phyloP scores from a whole-genome alignment of 2,113 vertebrate genomes.

The Tauraco erythrolophus region DNA sequence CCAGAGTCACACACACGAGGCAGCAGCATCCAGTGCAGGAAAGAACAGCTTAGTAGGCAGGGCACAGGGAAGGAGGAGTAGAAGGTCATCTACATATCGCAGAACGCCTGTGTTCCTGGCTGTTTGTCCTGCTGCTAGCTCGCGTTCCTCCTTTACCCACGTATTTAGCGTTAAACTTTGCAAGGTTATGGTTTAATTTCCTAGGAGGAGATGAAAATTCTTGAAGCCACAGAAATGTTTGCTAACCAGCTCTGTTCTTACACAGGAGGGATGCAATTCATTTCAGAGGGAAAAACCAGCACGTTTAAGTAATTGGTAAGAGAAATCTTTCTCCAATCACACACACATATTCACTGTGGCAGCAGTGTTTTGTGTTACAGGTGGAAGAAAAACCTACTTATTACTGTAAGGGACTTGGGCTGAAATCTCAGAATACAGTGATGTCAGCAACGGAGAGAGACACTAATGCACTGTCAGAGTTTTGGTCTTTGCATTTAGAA shows the following conservation, averaged over 20 bases:
- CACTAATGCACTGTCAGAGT: rapidly evolving
- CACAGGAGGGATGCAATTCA: neutral
- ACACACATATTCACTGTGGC: rapidly evolving
- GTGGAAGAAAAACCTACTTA: neutral
- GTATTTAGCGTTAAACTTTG: rapidly evolving
- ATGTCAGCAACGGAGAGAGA: rapidly evolving
- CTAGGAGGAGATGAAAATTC: neutral
- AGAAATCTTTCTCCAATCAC: neutral
- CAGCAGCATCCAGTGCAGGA: rapidly evolving
- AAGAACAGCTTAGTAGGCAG: neutral
- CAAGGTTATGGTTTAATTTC: neutral
- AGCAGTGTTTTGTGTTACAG: neutral
- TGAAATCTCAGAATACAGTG: neutral
- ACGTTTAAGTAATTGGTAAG: rapidly evolving
- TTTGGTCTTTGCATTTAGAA: neutral
- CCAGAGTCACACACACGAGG: rapidly evolving
- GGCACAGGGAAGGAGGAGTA: neutral
- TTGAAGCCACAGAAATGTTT: rapidly evolving
- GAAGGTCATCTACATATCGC: rapidly evolving
- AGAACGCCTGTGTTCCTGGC: rapidly evolving
- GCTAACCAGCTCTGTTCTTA: neutral
- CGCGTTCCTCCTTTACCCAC: neutral
- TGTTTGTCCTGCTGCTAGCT: neutral
- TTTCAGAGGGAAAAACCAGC: neutral
- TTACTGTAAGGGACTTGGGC: neutral